A percentile compares a stretch with the other conserved stretches of the same genome.
Conservation (phyloP, 1,140 invertebrate species). For the Chrysopa pallens region DNA sequence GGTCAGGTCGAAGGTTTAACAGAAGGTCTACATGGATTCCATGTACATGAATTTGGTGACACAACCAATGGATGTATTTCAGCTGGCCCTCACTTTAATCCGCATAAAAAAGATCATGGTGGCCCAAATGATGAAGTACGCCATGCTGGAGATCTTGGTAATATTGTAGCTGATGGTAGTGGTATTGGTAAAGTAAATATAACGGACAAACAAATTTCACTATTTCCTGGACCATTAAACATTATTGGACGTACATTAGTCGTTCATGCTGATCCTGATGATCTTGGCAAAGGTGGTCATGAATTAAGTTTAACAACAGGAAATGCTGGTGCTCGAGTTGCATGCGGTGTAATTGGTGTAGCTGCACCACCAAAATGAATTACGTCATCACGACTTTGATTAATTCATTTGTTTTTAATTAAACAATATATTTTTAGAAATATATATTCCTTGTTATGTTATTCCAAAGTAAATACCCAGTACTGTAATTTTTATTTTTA, state of each 20-base stretch:
- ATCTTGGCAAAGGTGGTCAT: slow-evolving; percentile 84
- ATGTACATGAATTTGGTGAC: slow-evolving; percentile 94
- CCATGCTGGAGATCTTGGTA: slow-evolving; percentile 88
- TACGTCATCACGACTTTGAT: too few relatives aligned
- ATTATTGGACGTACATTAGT: slow-evolving; percentile 81
- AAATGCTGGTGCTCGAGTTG: slow-evolving; percentile 88
- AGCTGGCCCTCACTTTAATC: slow-evolving; percentile 94
- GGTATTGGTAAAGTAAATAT: slow-evolving; percentile 66
- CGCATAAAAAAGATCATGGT: slow-evolving; percentile 66
- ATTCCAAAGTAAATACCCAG: too few relatives aligned
- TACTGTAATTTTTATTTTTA: too few relatives aligned
- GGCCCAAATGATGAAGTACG: slow-evolving; percentile 51
- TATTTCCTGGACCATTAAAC: slow-evolving; percentile 49
- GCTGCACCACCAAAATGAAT: slow-evolving; percentile 12
- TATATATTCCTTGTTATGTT: too few relatives aligned
- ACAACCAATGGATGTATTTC: slow-evolving; percentile 91
- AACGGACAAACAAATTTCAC: slow-evolving; percentile 49
- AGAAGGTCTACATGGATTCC: slow-evolving; percentile 74
- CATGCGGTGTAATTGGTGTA: slow-evolving; percentile 94
- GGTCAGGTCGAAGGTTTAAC: slow-evolving; percentile 52
- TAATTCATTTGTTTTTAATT: too few relatives aligned
- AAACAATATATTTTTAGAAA: too few relatives aligned
- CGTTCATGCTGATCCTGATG: slow-evolving; percentile 87
- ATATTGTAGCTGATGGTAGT: slow-evolving; percentile 52
- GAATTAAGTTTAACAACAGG: slow-evolving; percentile 90